Evolutionary conservation across 1,140 invertebrate species (phyloP).

Genomic region (Episyrphus balteatus): DNA sequence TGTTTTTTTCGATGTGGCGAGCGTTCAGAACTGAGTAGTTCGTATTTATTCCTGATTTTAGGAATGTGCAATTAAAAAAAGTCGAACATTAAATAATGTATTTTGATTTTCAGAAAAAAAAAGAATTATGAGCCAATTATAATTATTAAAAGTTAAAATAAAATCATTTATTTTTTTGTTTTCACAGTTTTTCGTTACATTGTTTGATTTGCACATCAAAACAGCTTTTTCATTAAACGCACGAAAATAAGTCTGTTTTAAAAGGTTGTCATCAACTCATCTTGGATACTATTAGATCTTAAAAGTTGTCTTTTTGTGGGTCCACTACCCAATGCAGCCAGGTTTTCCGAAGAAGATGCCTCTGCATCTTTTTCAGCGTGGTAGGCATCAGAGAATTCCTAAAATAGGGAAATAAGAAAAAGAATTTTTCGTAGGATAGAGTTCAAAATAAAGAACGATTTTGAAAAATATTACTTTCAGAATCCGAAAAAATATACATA

Average conservation of each 20-base stretch:
- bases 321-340: slow-evolving; percentile 32
- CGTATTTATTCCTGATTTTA: too few relatives aligned
- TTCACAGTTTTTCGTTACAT: too few relatives aligned
- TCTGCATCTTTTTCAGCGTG: slow-evolving; percentile 50
- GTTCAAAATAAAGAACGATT: slow-evolving; percentile 1
- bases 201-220: too few relatives aligned
- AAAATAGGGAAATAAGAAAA: slow-evolving; percentile 2
- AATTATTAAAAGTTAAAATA: too few relatives aligned
- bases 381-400: slow-evolving; percentile 67
- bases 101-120: too few relatives aligned
- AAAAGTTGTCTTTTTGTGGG: slow-evolving; percentile 47
- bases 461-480: slow-evolving; percentile 1
- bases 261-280: slow-evolving; percentile 56
- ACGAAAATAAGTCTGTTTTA: slow-evolving; percentile 6
- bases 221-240: too few relatives aligned
- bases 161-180: too few relatives aligned
- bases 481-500: background rate
- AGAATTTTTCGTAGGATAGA: background rate
- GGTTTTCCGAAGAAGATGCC: slow-evolving; percentile 47
- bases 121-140: too few relatives aligned
- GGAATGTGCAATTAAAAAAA: too few relatives aligned
- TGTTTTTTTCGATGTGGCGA: too few relatives aligned
- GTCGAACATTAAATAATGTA: too few relatives aligned
- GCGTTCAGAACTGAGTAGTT: too few relatives aligned
- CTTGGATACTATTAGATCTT: slow-evolving; percentile 69